Conservation (phyloP, 2,113 vertebrate genomes). For the Corythornis vintsioides region DNA sequence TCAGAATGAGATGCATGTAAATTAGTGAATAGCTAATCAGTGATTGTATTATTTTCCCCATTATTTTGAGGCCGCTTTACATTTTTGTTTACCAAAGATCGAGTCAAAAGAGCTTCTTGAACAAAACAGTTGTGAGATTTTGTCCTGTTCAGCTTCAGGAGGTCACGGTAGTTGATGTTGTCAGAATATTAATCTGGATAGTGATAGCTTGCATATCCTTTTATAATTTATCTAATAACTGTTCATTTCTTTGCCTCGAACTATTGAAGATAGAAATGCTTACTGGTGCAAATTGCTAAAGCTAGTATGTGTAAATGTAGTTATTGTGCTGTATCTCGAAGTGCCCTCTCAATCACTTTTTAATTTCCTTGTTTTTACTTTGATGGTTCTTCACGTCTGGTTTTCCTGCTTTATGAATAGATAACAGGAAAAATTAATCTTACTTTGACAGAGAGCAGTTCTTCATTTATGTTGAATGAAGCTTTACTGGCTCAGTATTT, state of each 20-base stretch:
- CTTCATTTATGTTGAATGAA: background rate
- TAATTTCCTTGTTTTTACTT: background rate
- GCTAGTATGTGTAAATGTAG: background rate
- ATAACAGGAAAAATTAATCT: background rate
- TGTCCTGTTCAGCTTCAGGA: background rate
- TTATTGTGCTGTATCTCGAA: background rate
- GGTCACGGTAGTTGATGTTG: background rate
- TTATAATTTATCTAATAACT: background rate
- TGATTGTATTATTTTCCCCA: background rate
- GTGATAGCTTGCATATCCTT: background rate
- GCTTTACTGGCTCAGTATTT: background rate
- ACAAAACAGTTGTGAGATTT: background rate
- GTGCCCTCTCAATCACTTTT: background rate
- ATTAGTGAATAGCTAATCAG: background rate
- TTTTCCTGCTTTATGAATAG: background rate
- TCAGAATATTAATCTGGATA: background rate
- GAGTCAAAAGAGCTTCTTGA: background rate
- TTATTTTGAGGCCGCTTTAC: background rate
- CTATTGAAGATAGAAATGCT: background rate
- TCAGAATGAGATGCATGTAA: background rate
- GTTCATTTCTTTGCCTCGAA: background rate
- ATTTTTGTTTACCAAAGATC: background rate
- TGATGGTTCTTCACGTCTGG: rapidly evolving
- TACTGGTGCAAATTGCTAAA: background rate
- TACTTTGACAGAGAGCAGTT: background rate